Evolutionary conservation across 2,113 vertebrate species (phyloP).

Genomic region (Tor tambroides): DNA sequence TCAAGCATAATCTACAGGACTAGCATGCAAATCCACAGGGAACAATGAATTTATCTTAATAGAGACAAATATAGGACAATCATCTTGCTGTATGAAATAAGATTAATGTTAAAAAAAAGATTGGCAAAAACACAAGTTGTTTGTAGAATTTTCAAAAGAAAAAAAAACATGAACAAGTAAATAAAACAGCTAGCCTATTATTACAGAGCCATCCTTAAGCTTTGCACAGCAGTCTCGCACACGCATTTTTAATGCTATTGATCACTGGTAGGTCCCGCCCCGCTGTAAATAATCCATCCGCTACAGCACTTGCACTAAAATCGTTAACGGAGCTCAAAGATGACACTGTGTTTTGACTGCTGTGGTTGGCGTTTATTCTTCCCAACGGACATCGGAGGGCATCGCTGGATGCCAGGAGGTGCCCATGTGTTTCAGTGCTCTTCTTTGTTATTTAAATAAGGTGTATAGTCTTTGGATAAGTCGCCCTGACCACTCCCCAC

Average conservation of each 20-base stretch:
- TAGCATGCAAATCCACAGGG: background rate
- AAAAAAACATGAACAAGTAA: background rate
- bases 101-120: background rate
- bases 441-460: slow-evolving; percentile 74
- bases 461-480: slow-evolving; percentile 51
- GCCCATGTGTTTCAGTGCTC: slow-evolving; percentile 45
- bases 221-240: background rate
- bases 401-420: slow-evolving; percentile 17
- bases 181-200: background rate
- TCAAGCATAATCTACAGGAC: background rate
- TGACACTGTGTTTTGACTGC: slow-evolving; percentile 12
- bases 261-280: slow-evolving; percentile 1
- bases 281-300: slow-evolving; percentile 15
- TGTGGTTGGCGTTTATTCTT: background rate
- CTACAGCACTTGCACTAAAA: slow-evolving; percentile 2
- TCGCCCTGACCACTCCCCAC: slow-evolving; percentile 45
- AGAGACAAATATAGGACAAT: background rate
- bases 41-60: background rate
- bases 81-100: background rate
- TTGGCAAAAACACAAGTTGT: background rate
- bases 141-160: background rate
- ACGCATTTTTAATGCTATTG: background rate
- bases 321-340: slow-evolving; percentile 3
- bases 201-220: background rate
- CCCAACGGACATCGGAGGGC: slow-evolving; percentile 22